Evolutionary conservation across 2,797 vertebrate genomes (phyloP), one percentile per base, ranked within the genome.

Genomic region (Toxotes lorentzi): DNA sequence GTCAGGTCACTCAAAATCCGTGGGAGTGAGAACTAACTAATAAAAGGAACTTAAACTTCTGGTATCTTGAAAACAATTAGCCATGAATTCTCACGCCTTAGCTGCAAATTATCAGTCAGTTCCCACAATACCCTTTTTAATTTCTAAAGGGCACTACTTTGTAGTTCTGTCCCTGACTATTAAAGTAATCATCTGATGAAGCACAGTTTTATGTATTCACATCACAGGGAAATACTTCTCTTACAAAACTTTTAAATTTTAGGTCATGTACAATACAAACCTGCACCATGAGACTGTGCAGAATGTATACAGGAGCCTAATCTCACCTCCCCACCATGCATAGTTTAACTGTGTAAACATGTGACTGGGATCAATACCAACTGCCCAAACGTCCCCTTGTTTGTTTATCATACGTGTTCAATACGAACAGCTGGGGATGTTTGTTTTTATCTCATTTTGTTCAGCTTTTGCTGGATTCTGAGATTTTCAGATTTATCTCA

Each of bases 331-430:
- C 50, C 71, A 63, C 58, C n/a, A 54, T 62, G 45, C 47, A 68
- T 51, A 71, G 41, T n/a, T 59, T 76, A 63, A 51, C 38, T 78
- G 68, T 84, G 79, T 74, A 77, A 91, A 86, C 72, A 82, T 32
- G n/a, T 27, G 66, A 56, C 35, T 32, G 16, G 66, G 59, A 87
- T 89, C 78, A 83, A 86, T 83, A 83, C 48, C 0, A 40, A 14
- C 32, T 50, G 66, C 62, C 60, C 8, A 5, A 66, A 75, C 82
- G 77, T 66, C 34, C 60, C 21, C 23, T 27, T 54, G 19, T 79
- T 82, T 84, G 57, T 84, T 85, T 76, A 78, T 76, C 58, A 62
- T 53, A n/a, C 32, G 1, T 13, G 34, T 74, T 81, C 71, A 77
- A 73, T 66, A 70, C 38, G 8, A 87, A 76, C 74, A 75, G 76